These are phyloP conservation scores for Neodontobutis hainanensis DNA, from an alignment of 2,113 vertebrate genomes.

Conservation along the genomic window DNA sequence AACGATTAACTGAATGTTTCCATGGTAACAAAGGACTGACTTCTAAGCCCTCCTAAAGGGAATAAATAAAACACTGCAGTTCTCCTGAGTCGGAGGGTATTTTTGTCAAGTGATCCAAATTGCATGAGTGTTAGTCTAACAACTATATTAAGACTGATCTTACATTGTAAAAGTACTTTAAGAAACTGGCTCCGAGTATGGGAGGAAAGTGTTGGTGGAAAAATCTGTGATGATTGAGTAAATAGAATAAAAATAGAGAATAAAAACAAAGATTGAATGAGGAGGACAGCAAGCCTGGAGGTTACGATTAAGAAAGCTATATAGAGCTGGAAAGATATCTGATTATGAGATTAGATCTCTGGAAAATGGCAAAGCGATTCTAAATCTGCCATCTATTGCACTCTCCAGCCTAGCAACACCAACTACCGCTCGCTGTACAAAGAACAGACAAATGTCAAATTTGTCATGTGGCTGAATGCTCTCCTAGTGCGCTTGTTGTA, in stretches of 20 bases:
- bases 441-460: constrained; percentile 37
- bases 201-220: not conserved
- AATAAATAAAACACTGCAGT: too few species aligned
- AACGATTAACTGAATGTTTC: too few species aligned
- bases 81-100: too few species aligned
- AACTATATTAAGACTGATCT: not conserved
- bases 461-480: constrained; percentile 3
- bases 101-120: not conserved
- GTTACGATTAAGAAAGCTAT: constrained; percentile 6
- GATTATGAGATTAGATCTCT: constrained; percentile 5
- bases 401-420: constrained; percentile 4
- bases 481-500: constrained; percentile 41
- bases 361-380: constrained; percentile 8
- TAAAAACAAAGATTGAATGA: not conserved
- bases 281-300: not conserved
- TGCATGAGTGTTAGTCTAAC: not conserved
- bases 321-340: constrained; percentile 19
- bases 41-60: too few species aligned
- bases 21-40: too few species aligned
- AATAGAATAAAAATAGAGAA: not conserved
- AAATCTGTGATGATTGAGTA: not conserved
- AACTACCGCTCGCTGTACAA: constrained; percentile 17
- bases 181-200: not conserved
- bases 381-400: not conserved
- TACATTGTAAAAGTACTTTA: not conserved